These are phyloP conservation scores for Epinotia bilunana DNA, from an alignment of 2,888 invertebrate genomes.

Conservation along the genomic window DNA sequence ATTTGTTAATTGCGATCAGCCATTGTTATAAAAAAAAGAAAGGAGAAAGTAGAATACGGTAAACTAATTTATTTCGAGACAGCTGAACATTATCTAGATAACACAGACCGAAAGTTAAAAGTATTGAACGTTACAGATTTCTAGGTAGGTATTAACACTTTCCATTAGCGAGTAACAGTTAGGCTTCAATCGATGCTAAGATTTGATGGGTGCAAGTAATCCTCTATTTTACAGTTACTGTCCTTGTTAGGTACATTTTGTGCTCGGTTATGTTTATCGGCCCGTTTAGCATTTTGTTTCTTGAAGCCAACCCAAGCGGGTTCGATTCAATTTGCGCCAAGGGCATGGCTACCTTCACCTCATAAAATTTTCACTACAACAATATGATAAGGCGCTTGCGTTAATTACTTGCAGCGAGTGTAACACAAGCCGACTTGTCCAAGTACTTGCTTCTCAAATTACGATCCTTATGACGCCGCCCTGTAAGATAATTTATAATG, in stretches of 20 bases:
- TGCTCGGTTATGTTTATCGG: conserved; percentile 42
- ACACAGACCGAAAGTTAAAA: conserved; percentile 26
- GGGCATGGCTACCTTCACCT: conserved; percentile 57
- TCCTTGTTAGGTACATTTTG: conserved; percentile 5
- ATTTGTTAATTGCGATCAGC: neutral
- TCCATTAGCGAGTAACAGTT: conserved; percentile 30
- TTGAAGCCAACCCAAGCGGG: conserved; percentile 64
- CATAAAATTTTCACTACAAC: conserved; percentile 74
- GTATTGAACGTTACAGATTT: conserved; percentile 20
- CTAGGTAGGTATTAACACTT: conserved; percentile 20
- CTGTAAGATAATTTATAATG: conserved; percentile 44
- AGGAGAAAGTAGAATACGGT: conserved; percentile 28
- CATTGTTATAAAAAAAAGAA: conserved; percentile 12
- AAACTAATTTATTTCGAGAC: conserved; percentile 31
- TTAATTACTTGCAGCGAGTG: conserved; percentile 52
- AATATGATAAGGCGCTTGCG: conserved; percentile 63
- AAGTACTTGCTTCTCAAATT: conserved; percentile 36
- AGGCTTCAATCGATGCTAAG: conserved; percentile 26
- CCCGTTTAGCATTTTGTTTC: conserved; percentile 60
- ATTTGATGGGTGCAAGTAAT: conserved; percentile 34
- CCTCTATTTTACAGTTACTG: conserved; percentile 28
- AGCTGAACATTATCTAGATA: conserved; percentile 33
- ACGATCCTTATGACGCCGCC: conserved; percentile 42
- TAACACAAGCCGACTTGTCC: conserved; percentile 52
- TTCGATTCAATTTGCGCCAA: conserved; percentile 65